Evolutionary conservation across 2,113 vertebrate genomes (phyloP).

Genomic region (Empidonax traillii): DNA sequence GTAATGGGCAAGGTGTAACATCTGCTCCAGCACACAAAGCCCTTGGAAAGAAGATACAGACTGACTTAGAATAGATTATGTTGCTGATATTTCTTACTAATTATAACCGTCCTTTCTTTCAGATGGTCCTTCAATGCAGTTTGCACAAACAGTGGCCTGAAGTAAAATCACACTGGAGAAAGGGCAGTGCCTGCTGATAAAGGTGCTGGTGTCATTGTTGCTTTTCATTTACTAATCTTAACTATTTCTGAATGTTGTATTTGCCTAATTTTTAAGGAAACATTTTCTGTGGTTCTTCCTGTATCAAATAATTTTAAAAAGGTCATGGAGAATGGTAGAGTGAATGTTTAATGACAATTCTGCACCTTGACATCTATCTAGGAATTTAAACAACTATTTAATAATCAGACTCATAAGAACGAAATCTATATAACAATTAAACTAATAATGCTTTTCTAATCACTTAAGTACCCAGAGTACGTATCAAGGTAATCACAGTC

Average conservation of each 20-base stretch:
- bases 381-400: slow-evolving; percentile 65
- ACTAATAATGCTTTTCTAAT: slow-evolving; percentile 73
- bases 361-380: slow-evolving; percentile 49
- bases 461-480: slow-evolving; percentile 61
- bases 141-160: background rate
- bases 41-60: background rate
- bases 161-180: background rate
- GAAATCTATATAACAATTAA: slow-evolving; percentile 72
- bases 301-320: background rate
- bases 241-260: background rate
- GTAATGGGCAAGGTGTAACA: background rate
- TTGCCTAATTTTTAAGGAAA: background rate
- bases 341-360: slow-evolving; percentile 52
- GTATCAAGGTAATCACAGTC: slow-evolving; percentile 69
- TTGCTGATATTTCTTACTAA: background rate
- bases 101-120: background rate
- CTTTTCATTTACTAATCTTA: background rate
- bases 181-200: background rate
- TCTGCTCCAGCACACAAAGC: background rate
- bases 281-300: background rate
- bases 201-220: background rate
- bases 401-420: slow-evolving; percentile 61
- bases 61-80: background rate
- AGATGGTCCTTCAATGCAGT: background rate
- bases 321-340: background rate